Percentiles rank a stretch among this genome's conserved stretches.
Conservation (phyloP, 2,113 vertebrate genomes). For the Aix galericulata region DNA sequence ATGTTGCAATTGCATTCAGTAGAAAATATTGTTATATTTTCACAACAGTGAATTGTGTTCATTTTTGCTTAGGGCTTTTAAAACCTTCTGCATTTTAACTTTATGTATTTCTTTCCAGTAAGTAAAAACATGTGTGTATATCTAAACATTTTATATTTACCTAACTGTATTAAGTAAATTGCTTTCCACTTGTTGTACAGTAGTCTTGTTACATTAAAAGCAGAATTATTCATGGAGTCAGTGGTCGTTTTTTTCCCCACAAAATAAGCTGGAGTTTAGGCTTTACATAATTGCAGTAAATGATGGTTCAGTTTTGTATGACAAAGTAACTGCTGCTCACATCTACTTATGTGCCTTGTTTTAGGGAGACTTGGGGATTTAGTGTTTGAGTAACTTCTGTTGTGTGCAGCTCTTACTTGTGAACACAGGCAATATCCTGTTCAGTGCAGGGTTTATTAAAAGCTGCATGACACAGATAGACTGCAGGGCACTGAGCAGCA, state of each 20-base stretch:
- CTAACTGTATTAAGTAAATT: conserved; percentile 58
- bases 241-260: background rate
- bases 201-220: conserved; percentile 72
- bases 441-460: background rate
- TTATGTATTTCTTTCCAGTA: conserved; percentile 57
- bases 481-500: background rate
- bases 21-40: conserved; percentile 28
- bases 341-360: background rate
- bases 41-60: conserved; percentile 30
- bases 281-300: rapidly evolving
- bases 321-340: background rate
- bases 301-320: background rate
- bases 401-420: background rate
- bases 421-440: rapidly evolving
- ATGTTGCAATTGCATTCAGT: conserved; percentile 47
- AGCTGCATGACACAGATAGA: rapidly evolving
- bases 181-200: conserved; percentile 60
- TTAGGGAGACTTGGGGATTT: background rate
- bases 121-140: conserved; percentile 37
- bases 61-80: conserved; percentile 40
- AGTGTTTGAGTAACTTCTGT: background rate
- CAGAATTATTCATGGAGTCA: conserved; percentile 12
- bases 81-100: conserved; percentile 36
- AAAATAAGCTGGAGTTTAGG: background rate
- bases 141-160: conserved; percentile 69